Conservation (phyloP, 2,113 vertebrate genomes). For the Notothenia coriiceps region DNA sequence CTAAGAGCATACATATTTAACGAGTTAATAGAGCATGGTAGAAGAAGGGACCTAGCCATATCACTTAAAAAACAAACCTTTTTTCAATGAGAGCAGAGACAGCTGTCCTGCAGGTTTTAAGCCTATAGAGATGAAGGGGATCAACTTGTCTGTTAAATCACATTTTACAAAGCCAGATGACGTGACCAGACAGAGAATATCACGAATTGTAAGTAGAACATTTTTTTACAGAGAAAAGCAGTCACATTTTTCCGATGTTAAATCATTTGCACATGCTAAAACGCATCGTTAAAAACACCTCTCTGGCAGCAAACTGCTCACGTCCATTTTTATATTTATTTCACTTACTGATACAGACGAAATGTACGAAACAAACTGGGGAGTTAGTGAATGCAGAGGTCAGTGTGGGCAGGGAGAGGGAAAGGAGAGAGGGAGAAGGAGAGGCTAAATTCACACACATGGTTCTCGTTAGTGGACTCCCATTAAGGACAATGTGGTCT, state of each 20-base stretch:
- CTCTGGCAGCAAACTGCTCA: neutral
- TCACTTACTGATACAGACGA: conserved; percentile 38
- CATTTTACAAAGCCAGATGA: too few species aligned
- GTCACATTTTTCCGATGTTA: neutral
- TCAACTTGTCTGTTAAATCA: neutral
- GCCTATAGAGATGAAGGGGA: neutral
- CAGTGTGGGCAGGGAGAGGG: conserved; percentile 39
- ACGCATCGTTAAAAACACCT: neutral
- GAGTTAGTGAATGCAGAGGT: conserved; percentile 44
- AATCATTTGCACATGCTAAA: neutral
- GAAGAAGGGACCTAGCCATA: too few species aligned
- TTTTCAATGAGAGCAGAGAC: neutral
- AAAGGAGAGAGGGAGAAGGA: conserved; percentile 3
- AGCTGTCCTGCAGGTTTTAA: neutral
- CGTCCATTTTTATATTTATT: conserved; percentile 51
- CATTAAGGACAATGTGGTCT: conserved; percentile 71
- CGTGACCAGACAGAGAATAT: neutral
- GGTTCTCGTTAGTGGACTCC: conserved; percentile 76
- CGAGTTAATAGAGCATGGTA: too few species aligned
- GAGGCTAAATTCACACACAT: conserved; percentile 72
- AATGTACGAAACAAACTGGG: conserved; percentile 48
- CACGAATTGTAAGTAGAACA: neutral
- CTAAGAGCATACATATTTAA: too few species aligned
- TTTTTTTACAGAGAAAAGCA: neutral
- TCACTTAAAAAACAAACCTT: neutral